These are phyloP conservation scores for Dinocampus coccinellae DNA, from an alignment of 2,888 invertebrate species.

Conservation along the genomic window DNA sequence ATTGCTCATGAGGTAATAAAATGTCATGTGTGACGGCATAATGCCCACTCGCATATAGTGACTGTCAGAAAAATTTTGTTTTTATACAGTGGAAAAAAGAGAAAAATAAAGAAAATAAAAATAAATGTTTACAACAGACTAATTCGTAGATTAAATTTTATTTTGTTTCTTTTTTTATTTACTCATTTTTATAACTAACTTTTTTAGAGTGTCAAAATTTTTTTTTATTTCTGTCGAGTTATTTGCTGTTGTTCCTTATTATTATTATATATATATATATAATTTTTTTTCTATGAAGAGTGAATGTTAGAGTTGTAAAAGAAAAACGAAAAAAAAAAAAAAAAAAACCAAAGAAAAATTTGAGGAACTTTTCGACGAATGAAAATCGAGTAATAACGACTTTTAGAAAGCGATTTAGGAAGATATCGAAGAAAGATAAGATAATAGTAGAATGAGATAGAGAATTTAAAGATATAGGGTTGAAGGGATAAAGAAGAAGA, in stretches of 20 bases:
- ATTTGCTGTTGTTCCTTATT: neutral
- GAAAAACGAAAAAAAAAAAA: slow-evolving; percentile 17
- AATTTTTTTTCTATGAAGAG: neutral
- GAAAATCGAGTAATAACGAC: slow-evolving; percentile 5
- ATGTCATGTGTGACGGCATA: neutral
- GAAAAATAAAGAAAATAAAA: neutral
- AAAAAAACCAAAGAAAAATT: slow-evolving; percentile 7
- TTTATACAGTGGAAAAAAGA: no score
- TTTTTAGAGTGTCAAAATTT: neutral
- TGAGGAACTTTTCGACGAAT: slow-evolving; percentile 3
- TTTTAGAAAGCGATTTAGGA: neutral
- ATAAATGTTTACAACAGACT: neutral
- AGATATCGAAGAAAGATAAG: neutral
- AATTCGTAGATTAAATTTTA: neutral
- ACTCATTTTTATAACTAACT: neutral
- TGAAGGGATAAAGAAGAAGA: slow-evolving; percentile 26
- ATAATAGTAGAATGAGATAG: slow-evolving; percentile 11
- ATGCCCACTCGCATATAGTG: neutral
- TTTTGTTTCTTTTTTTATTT: neutral
- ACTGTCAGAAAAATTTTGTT: neutral
- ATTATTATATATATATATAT: no score
- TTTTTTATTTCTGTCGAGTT: neutral
- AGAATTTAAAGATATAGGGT: slow-evolving; percentile 11
- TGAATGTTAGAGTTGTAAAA: neutral
- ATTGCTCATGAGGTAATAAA: neutral